These are phyloP conservation scores for Tipula lateralis DNA, from an alignment of 2,888 invertebrate genomes.

Conservation along the genomic window DNA sequence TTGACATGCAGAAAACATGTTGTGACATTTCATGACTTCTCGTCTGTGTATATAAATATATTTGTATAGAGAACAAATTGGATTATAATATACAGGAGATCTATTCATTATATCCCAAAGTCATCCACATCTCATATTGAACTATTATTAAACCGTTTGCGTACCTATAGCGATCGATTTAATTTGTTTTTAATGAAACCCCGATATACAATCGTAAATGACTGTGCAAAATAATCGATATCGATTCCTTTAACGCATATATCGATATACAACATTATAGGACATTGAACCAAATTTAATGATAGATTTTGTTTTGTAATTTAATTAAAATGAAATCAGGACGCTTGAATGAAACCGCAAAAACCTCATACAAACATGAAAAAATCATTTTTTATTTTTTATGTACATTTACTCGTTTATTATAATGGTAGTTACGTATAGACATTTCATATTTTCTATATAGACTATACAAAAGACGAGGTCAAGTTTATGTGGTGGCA, in stretches of 20 bases:
- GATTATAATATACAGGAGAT: background rate
- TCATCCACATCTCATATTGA: background rate
- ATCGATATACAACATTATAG: background rate
- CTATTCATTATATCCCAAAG: background rate
- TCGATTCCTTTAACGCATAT: background rate
- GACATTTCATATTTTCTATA: too few species aligned
- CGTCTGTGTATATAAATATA: background rate
- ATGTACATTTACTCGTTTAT: too few species aligned
- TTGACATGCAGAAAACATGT: slow-evolving; percentile 11
- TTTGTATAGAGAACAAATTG: background rate
- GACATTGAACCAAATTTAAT: background rate
- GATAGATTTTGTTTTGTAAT: background rate
- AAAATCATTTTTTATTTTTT: background rate
- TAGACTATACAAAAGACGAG: too few species aligned
- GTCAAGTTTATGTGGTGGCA: background rate
- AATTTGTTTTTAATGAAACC: background rate
- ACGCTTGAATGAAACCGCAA: background rate
- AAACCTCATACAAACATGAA: background rate
- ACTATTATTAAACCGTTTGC: background rate
- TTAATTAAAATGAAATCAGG: slow-evolving; percentile 11
- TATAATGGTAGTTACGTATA: too few species aligned
- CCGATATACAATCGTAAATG: background rate
- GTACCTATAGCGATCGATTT: background rate
- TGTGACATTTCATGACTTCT: slow-evolving; percentile 24
- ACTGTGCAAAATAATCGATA: background rate